These are phyloP conservation scores for Conopomorpha cramerella DNA, from an alignment of 1,140 invertebrate species.

Conservation along the genomic window DNA sequence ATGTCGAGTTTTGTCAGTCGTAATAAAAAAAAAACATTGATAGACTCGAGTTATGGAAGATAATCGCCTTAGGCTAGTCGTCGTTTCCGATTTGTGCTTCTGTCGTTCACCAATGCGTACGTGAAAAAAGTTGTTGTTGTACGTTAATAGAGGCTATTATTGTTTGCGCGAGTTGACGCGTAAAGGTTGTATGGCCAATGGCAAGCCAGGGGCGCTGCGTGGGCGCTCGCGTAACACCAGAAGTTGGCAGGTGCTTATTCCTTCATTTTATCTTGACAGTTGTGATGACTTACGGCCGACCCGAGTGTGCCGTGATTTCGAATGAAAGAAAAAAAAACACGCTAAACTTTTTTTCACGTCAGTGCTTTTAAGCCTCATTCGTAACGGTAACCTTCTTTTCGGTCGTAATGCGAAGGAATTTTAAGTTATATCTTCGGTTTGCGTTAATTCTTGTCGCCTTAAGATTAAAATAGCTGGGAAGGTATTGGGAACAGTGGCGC, in stretches of 20 bases:
- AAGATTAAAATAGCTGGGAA: too few species aligned
- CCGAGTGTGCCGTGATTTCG: slow-evolving; percentile 40
- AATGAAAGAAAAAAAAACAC: slow-evolving; percentile 32
- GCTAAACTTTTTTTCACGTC: slow-evolving; percentile 46
- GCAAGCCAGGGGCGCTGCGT: slow-evolving; percentile 27
- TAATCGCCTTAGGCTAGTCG: slow-evolving; percentile 36
- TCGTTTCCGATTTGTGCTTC: too few species aligned
- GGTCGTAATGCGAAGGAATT: slow-evolving; percentile 31
- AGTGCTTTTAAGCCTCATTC: slow-evolving; percentile 45
- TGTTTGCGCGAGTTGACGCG: too few species aligned
- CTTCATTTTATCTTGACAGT: slow-evolving; percentile 58
- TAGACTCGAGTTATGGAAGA: slow-evolving; percentile 39
- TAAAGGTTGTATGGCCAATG: too few species aligned
- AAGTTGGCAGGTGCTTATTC: slow-evolving; percentile 56
- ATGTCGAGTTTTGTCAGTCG: slow-evolving; percentile 37
- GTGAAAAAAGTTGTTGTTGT: too few species aligned
- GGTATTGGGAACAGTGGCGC: too few species aligned
- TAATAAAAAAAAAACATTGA: slow-evolving; percentile 47
- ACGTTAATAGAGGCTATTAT: too few species aligned
- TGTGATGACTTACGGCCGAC: slow-evolving; percentile 51
- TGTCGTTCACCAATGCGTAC: slow-evolving; percentile 19
- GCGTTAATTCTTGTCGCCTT: too few species aligned
- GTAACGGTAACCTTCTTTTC: slow-evolving; percentile 49
- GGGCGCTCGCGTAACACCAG: slow-evolving; percentile 50
- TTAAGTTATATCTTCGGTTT: slow-evolving; percentile 30